Base-by-base conservation (phyloP, 2,888 invertebrate genomes). In the Mythimna ferrago region DNA sequence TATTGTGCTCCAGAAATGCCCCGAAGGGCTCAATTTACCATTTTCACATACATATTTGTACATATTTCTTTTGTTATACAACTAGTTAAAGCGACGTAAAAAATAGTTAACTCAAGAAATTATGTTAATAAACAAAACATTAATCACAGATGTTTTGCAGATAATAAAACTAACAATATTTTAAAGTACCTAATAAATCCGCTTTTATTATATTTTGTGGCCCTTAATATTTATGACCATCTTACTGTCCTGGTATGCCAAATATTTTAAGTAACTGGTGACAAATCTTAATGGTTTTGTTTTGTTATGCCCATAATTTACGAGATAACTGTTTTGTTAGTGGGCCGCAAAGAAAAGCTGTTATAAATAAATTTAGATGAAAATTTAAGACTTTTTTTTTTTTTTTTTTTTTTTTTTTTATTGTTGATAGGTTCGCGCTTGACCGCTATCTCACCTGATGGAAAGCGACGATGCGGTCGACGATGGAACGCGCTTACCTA, bases 191-290 rank as follows among this genome's bases (percentile, higher is more conserved):
- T n/a, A 21, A 78, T 82, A 65, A 60, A 64, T 82, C 21, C 7
- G 10, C n/a, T 61, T 63, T 60, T 16, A 64, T 57, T 64, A 14
- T 57, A 35, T 63, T 57, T 41, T 19, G 4, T 6, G 11, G 2
- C 14, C 16, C 3, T 66, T 58, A 5, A 66, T 57, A 81, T 78
- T 77, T 21, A 72, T 68, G 10, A 3, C 10, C 61, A 38, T 56
- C 26, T 35, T 58, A 32, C 48, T 82, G 51, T 48, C 19, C 62
- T 58, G 67, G 74, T 48, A 68, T 79, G 19, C 10, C 1, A 60
- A 56, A 62, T 71, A 60, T 74, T 83, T 82, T 57, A 83, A 68
- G 44, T 68, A 56, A 44, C 44, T 44, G 21, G 16, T 70, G 54
- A 82, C 61, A 65, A 71, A 71, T 62, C 21, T 54, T 58, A 68